Base-by-base conservation (phyloP, 2,888 invertebrate genomes). In the Lepidocyrtinus sp. region DNA sequence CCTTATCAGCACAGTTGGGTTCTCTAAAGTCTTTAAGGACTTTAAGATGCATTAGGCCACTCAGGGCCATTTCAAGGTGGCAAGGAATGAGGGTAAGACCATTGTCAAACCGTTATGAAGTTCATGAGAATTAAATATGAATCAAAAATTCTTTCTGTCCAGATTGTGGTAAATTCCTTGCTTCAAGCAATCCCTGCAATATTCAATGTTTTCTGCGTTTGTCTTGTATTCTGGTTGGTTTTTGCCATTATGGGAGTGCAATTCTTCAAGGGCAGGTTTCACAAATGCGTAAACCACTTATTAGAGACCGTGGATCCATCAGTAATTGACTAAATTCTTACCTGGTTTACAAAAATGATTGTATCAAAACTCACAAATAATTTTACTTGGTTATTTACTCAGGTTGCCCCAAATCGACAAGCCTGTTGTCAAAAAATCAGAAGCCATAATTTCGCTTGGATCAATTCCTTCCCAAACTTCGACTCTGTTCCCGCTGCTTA, bases 121-220 rank as follows among this genome's bases (percentile, higher is more conserved):
- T n/a, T n/a, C n/a, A n/a, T n/a, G n/a, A n/a, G n/a, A n/a, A n/a
- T n/a, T n/a, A n/a, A n/a, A n/a, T n/a, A n/a, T n/a, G n/a, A n/a
- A n/a, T n/a, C n/a, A n/a, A n/a, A n/a, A n/a, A n/a, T n/a, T n/a
- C 17, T 55, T 55, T 3, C 9, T 55, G 12, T 88, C 46, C 89
- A 92, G 91, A 97, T 98, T 90, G 97, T 98, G 87, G 97, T 98
- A 87, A 98, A 98, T 90, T 97, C 97, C 87, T 91, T 98, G 87
- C 96, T 97, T 95, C 96, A 96, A 90, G 97, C 98, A 87, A 97
- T 98, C 90, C 98, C 98, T 87, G 95, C 96, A 90, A 98, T 98
- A 90, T 95, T 97, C 91, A 98, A 98, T 90, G 98, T 98, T 85
- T 91, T 97, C 88, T 91, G 97, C 88, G 98, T 98, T 88, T 97